Conservation (phyloP, 2,888 invertebrate species). For the Limnephilus auricula region DNA sequence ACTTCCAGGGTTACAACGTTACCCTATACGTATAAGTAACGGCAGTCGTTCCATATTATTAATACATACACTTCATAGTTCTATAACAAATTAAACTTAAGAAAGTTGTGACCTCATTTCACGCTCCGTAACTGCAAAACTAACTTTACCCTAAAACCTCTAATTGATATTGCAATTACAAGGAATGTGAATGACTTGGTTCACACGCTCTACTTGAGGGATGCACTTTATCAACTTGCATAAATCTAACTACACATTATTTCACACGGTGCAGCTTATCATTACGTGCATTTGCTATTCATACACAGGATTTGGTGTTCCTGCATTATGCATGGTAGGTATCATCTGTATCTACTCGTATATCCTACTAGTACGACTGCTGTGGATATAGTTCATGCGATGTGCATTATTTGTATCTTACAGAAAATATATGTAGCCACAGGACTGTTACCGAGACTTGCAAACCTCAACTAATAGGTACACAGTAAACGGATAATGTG, state of each 20-base stretch:
- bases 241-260: slow-evolving; percentile 24
- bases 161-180: slow-evolving; percentile 39
- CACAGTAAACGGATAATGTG: no score
- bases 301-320: background rate
- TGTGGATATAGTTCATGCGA: background rate
- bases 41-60: background rate
- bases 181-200: background rate
- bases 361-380: background rate
- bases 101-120: background rate
- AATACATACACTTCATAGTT: background rate
- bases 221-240: slow-evolving; percentile 14
- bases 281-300: background rate
- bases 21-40: background rate
- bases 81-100: background rate
- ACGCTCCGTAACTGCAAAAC: background rate
- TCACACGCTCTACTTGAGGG: no score
- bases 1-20: no score
- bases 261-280: background rate
- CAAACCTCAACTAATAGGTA: background rate
- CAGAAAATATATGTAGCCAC: background rate
- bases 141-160: background rate
- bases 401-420: background rate
- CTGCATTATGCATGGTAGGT: background rate
- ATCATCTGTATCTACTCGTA: background rate
- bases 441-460: background rate